A percentile compares a stretch with the other conserved stretches of the same genome.
phyloP scores from a whole-genome alignment of 2,888 invertebrate genomes.

The Sarcophaga rosellei region DNA sequence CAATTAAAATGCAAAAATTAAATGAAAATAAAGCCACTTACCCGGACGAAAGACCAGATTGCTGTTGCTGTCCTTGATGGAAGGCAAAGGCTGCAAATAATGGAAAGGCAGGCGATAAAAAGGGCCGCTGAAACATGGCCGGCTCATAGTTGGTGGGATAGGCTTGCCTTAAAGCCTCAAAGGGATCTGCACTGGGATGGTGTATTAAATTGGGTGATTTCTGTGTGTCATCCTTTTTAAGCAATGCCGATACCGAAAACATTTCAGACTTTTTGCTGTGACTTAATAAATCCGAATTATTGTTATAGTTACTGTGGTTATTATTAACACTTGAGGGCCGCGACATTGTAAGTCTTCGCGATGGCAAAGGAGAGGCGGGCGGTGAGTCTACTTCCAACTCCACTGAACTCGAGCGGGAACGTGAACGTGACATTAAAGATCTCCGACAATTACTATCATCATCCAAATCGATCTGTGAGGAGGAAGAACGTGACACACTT shows the following conservation, averaged over 20 bases:
- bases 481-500: constrained; percentile 74
- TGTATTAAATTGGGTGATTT: constrained; percentile 53
- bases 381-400: constrained; percentile 90
- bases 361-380: constrained; percentile 76
- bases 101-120: constrained; percentile 80
- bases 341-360: constrained; percentile 75
- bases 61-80: constrained; percentile 81
- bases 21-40: constrained; percentile 70
- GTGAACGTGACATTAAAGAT: constrained; percentile 73
- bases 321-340: constrained; percentile 59
- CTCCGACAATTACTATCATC: constrained; percentile 73
- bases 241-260: constrained; percentile 91
- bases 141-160: constrained; percentile 80
- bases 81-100: constrained; percentile 81
- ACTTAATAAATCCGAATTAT: constrained; percentile 29
- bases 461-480: constrained; percentile 76
- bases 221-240: constrained; percentile 88
- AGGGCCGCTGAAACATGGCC: constrained; percentile 79
- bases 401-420: constrained; percentile 83
- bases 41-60: constrained; percentile 77
- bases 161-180: constrained; percentile 82
- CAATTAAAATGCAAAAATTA: constrained; percentile 7
- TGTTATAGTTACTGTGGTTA: constrained; percentile 32
- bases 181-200: constrained; percentile 70
- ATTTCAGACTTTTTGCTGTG: constrained; percentile 88